These are phyloP conservation scores for Mastomys natalensis DNA, from an alignment of 2,113 vertebrate species.

Conservation along the genomic window DNA sequence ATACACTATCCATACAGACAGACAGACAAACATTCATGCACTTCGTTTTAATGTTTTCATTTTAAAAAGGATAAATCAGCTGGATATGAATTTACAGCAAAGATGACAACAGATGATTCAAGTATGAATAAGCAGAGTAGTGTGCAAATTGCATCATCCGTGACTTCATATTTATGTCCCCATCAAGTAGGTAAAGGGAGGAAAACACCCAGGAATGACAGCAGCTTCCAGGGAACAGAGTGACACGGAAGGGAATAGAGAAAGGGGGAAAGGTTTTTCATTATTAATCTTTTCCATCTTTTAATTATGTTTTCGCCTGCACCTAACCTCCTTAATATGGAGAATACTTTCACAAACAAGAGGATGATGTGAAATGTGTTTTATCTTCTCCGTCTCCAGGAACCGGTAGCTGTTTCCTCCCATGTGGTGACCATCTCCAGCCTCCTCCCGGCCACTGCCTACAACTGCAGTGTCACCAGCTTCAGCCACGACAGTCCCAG, in stretches of 20 bases:
- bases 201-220: background rate
- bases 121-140: background rate
- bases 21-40: background rate
- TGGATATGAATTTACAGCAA: background rate
- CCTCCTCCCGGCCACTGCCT: conserved; percentile 91
- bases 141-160: background rate
- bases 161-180: background rate
- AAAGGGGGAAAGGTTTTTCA: background rate
- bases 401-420: conserved; percentile 90
- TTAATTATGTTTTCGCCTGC: background rate
- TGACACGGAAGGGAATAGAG: background rate
- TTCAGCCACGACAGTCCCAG: conserved; percentile 95
- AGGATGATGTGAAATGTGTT: background rate
- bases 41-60: background rate
- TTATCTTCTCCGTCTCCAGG: conserved; percentile 76
- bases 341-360: background rate
- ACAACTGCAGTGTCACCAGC: conserved; percentile 95
- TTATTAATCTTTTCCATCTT: background rate
- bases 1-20: background rate
- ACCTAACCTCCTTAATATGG: background rate
- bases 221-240: background rate
- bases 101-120: background rate
- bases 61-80: background rate
- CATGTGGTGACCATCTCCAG: conserved; percentile 92
- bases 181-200: background rate